Conservation (phyloP, 2,797 vertebrate genomes). For the Caiman crocodilus region DNA sequence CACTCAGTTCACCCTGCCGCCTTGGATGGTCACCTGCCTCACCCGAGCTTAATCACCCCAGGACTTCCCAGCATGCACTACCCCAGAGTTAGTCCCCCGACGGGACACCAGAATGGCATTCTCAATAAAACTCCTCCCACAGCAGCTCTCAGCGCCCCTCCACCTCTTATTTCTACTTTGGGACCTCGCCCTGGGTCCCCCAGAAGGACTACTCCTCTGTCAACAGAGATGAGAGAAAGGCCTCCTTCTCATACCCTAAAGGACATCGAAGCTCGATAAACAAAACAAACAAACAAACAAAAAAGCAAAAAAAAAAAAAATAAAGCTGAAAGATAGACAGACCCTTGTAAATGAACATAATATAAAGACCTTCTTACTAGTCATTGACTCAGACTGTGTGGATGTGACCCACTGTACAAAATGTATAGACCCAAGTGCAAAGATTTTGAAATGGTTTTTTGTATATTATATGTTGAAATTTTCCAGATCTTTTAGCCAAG, state of each 20-base stretch:
- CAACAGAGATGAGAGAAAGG: conserved; percentile 93
- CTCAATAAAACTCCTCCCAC: conserved; percentile 95
- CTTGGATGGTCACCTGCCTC: conserved; percentile 92
- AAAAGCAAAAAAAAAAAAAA: conserved; percentile 45
- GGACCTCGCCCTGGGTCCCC: conserved; percentile 91
- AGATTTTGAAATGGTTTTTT: conserved; percentile 85
- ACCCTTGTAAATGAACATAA: conserved; percentile 72
- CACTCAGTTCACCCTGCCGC: conserved; percentile 85
- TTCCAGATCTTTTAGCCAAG: conserved; percentile 87
- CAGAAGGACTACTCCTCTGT: conserved; percentile 95
- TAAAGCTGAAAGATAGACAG: conserved; percentile 54
- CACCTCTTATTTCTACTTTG: conserved; percentile 94
- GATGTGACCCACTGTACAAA: conserved; percentile 75
- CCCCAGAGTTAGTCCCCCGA: conserved; percentile 91
- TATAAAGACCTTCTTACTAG: conserved; percentile 70
- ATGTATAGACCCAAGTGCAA: conserved; percentile 83
- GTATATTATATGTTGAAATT: conserved; percentile 86
- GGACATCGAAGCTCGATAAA: conserved; percentile 97
- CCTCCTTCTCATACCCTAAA: conserved; percentile 92
- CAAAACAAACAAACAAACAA: conserved; percentile 42
- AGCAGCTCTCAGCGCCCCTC: conserved; percentile 94
- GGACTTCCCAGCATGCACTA: conserved; percentile 98
- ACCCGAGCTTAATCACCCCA: conserved; percentile 89
- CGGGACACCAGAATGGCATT: conserved; percentile 92
- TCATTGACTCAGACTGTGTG: conserved; percentile 64